Evolutionary conservation across 2,888 invertebrate species (phyloP).

Genomic region (Laothoe populi): DNA sequence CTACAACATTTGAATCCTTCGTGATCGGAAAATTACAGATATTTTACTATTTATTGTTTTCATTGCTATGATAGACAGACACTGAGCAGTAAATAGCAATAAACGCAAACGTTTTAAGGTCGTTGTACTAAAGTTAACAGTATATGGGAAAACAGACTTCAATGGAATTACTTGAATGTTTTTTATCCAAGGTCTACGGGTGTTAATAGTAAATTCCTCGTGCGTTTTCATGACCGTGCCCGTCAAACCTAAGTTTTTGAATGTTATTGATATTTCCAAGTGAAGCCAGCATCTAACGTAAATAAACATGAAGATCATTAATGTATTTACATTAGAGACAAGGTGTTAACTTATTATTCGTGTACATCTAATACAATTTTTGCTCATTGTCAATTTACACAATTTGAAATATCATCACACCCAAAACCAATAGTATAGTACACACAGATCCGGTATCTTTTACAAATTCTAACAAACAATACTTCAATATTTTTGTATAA

Average conservation of each 20-base stretch:
- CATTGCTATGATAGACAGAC: slow-evolving; percentile 16
- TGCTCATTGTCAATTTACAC: slow-evolving; percentile 24
- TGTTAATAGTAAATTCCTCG: slow-evolving; percentile 14
- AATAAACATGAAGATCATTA: slow-evolving; percentile 25
- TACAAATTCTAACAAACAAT: neutral
- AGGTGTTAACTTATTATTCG: slow-evolving; percentile 28
- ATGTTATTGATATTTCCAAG: slow-evolving; percentile 12
- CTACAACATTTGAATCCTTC: slow-evolving; percentile 11
- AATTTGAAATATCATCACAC: slow-evolving; percentile 3
- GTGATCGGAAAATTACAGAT: slow-evolving; percentile 27
- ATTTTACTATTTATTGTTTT: slow-evolving; percentile 12
- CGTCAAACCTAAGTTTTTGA: neutral
- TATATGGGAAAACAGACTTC: slow-evolving; percentile 21
- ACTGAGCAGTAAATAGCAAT: slow-evolving; percentile 16
- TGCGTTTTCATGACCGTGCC: neutral
- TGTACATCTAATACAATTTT: slow-evolving; percentile 27
- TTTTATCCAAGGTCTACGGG: slow-evolving; percentile 16
- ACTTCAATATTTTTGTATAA: neutral
- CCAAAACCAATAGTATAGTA: slow-evolving; percentile 1
- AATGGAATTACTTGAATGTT: slow-evolving; percentile 17
- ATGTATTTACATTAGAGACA: slow-evolving; percentile 21
- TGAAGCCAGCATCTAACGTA: slow-evolving; percentile 3
- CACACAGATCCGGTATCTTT: neutral
- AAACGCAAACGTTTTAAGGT: slow-evolving; percentile 19
- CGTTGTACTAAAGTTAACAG: slow-evolving; percentile 11